Conservation (phyloP, 2,888 invertebrate genomes). For the Salticus scenicus region DNA sequence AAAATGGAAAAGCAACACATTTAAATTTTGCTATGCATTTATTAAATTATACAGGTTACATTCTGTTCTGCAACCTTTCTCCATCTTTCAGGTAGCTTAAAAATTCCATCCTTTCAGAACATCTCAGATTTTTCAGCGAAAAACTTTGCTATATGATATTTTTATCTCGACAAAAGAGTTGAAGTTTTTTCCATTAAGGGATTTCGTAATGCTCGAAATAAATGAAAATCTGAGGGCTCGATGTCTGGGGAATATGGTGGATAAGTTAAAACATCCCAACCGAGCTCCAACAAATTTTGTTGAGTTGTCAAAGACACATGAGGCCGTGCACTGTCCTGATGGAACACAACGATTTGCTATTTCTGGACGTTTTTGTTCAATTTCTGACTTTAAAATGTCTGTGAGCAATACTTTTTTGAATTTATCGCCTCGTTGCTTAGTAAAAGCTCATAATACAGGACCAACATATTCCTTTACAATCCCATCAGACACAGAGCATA, state of each 20-base stretch:
- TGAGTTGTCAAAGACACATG: no score
- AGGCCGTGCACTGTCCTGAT: no score
- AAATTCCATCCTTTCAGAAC: background rate
- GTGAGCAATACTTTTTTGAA: constrained; percentile 3
- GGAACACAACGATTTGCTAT: no score
- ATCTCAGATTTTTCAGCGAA: background rate
- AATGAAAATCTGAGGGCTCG: background rate
- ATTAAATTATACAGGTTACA: constrained; percentile 12
- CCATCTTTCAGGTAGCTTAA: no score
- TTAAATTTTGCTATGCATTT: constrained; percentile 18
- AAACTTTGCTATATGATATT: no score
- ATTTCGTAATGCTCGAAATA: background rate
- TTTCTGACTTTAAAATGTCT: no score
- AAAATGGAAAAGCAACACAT: background rate
- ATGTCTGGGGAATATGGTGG: no score
- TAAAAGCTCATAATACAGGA: constrained; percentile 25
- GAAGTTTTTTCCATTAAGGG: background rate
- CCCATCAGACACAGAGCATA: no score
- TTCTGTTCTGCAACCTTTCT: background rate
- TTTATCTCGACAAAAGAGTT: constrained; percentile 10
- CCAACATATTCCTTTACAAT: background rate
- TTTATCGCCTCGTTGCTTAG: no score
- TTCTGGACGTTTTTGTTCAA: no score
- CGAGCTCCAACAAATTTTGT: background rate
- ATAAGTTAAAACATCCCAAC: no score